Evolutionary conservation across 1,140 invertebrate species (phyloP), one percentile per base, ranked within the genome.

Genomic region (Glomeris maerens): DNA sequence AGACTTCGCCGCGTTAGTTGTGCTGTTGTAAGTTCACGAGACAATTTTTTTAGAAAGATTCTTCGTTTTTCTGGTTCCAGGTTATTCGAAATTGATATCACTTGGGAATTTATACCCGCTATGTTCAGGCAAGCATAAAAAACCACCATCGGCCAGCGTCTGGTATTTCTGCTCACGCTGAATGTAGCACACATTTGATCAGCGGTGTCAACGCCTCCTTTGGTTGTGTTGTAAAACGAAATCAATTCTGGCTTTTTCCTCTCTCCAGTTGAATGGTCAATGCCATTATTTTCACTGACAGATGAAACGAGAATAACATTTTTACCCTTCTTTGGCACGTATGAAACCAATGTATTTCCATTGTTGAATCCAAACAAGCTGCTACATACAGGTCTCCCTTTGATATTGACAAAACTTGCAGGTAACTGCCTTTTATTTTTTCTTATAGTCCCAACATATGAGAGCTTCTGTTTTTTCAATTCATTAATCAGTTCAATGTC

Each of bases 341-440:
- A 59, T 22, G 52, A 59, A 21, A 61, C 56, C 3, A 60, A 47
- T 29, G 27, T 46, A 22, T 26, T 42, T 13, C 27, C 42, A 2
- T 50, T 22, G 3, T 27, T 13, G 31, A 50, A 60, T 14, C 47
- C 51, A 53, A 47, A 47, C 1, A 60, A 52, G 49, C 50, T 49
- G 53, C 60, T 69, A 40, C 59, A 57, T 57, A 64, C 53, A 29
- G 2, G 14, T 3, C 31, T 25, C 3, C 26, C 36, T 13, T 50
- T 50, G n/a, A 14, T 29, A 3, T 50, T 21, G 17, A 13, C 49
- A 45, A 64, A 65, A 17, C 52, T 13, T 31, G 41, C 17, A 25
- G 67, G 65, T 27, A 70, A 62, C 49, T 67, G 55, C 48, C 52
- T 56, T 62, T 70, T 70, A 53, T 71, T 70, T 61, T 66, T 69